These are phyloP conservation scores for Apistogramma diplotaenia DNA, from an alignment of 2,113 vertebrate species.

Conservation along the genomic window DNA sequence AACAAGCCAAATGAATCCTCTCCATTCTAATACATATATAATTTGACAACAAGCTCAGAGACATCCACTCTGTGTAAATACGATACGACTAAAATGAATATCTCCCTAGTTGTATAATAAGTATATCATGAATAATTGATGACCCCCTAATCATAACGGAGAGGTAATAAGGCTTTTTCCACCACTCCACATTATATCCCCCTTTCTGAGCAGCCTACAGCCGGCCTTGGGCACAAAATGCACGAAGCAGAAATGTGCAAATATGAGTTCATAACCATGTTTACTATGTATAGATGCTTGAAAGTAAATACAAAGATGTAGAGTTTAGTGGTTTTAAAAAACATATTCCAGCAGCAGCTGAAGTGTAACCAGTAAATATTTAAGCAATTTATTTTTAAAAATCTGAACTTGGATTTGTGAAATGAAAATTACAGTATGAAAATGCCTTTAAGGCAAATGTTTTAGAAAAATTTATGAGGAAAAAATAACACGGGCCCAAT, in stretches of 20 bases:
- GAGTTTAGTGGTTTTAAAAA: not conserved
- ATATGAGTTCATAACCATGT: slow-evolving; percentile 31
- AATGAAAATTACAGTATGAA: not conserved
- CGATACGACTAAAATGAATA: slow-evolving; percentile 58
- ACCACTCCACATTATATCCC: slow-evolving; percentile 25
- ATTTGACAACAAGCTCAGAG: slow-evolving; percentile 63
- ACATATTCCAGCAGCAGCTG: not conserved
- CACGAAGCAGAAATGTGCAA: slow-evolving; percentile 25
- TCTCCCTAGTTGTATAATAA: slow-evolving; percentile 56
- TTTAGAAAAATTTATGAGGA: not conserved
- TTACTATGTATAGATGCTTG: slow-evolving; percentile 3
- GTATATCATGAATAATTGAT: slow-evolving; percentile 64
- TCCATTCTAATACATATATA: slow-evolving; percentile 69
- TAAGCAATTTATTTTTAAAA: slow-evolving; percentile 22
- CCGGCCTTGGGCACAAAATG: not conserved
- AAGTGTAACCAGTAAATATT: slow-evolving; percentile 17
- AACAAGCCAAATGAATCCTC: slow-evolving; percentile 70
- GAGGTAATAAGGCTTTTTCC: slow-evolving; percentile 53
- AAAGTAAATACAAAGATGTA: not conserved
- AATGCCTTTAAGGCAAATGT: not conserved
- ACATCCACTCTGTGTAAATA: slow-evolving; percentile 59
- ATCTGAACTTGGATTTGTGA: slow-evolving; percentile 5
- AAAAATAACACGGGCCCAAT: not conserved
- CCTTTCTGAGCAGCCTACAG: slow-evolving; percentile 12
- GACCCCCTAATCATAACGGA: slow-evolving; percentile 62